A percentile compares a stretch with the other conserved stretches of the same genome.
These are phyloP conservation scores for Leptonema lineaticorne DNA, from an alignment of 1,140 invertebrate species.

Conservation along the genomic window DNA sequence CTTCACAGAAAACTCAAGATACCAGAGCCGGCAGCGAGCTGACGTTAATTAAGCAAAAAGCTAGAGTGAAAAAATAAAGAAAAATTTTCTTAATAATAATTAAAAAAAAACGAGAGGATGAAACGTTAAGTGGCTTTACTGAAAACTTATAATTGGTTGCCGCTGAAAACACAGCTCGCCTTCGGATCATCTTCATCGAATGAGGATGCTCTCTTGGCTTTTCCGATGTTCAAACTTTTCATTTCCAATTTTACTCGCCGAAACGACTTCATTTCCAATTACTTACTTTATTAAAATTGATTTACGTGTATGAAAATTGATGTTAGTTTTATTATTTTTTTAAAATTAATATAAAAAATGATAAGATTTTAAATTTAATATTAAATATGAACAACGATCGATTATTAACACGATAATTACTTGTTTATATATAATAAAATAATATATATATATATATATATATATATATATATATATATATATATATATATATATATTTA, in stretches of 20 bases:
- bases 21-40: conserved; percentile 2
- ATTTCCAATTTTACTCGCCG: too few relatives aligned
- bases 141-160: conserved; percentile 26
- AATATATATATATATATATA: too few relatives aligned
- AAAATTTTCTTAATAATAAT: too few relatives aligned
- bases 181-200: not conserved
- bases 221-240: not conserved
- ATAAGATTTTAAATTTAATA: too few relatives aligned
- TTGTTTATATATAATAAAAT: too few relatives aligned
- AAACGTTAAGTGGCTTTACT: conserved; percentile 11
- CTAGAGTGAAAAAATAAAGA: conserved; percentile 17
- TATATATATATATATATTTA: too few relatives aligned
- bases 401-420: too few relatives aligned
- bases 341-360: too few relatives aligned
- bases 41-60: conserved; percentile 23
- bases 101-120: too few relatives aligned
- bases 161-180: not conserved
- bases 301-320: not conserved
- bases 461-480: too few relatives aligned
- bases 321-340: too few relatives aligned
- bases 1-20: not conserved
- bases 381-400: too few relatives aligned
- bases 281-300: not conserved
- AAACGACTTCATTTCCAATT: not conserved
- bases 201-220: not conserved